A percentile compares a stretch with the other conserved stretches of the same genome.
Evolutionary conservation across 2,797 vertebrate species (phyloP).

Genomic region (Dallia pectoralis): DNA sequence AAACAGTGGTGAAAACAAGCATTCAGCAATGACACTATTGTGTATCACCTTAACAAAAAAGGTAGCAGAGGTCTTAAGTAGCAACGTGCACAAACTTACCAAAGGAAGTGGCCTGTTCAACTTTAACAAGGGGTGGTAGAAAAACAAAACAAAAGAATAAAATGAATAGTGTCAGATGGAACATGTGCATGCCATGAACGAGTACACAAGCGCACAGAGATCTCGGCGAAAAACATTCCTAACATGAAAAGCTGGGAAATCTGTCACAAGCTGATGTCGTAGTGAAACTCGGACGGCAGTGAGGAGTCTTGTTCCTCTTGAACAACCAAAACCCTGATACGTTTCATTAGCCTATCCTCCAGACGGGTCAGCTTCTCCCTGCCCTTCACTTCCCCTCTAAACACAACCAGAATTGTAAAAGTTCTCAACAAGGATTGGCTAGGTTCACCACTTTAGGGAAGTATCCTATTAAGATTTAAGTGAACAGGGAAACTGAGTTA

Average conservation of each 20-base stretch:
- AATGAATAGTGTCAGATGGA: slow-evolving; percentile 43
- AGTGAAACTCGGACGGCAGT: too few relatives aligned
- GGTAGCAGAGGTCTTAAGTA: slow-evolving; percentile 27
- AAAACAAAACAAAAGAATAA: slow-evolving; percentile 60
- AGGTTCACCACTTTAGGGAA: too few relatives aligned
- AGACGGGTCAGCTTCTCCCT: too few relatives aligned
- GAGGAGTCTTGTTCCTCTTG: too few relatives aligned
- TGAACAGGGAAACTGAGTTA: too few relatives aligned
- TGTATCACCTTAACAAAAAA: slow-evolving; percentile 21
- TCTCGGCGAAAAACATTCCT: slow-evolving; percentile 28
- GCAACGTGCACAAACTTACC: slow-evolving; percentile 76
- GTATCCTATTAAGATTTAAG: too few relatives aligned
- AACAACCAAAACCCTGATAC: not conserved
- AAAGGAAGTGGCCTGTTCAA: slow-evolving; percentile 79
- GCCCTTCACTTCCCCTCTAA: not conserved
- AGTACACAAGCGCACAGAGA: slow-evolving; percentile 41
- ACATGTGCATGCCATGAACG: slow-evolving; percentile 50
- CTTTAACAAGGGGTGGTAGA: slow-evolving; percentile 75
- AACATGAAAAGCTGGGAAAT: not conserved
- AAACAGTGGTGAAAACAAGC: not conserved
- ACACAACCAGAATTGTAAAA: too few relatives aligned
- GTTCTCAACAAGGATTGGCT: too few relatives aligned
- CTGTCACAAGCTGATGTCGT: not conserved
- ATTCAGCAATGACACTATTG: not conserved
- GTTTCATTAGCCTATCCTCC: not conserved